Conservation (phyloP, 2,888 invertebrate species). For the Lasioglossum marginatum region DNA sequence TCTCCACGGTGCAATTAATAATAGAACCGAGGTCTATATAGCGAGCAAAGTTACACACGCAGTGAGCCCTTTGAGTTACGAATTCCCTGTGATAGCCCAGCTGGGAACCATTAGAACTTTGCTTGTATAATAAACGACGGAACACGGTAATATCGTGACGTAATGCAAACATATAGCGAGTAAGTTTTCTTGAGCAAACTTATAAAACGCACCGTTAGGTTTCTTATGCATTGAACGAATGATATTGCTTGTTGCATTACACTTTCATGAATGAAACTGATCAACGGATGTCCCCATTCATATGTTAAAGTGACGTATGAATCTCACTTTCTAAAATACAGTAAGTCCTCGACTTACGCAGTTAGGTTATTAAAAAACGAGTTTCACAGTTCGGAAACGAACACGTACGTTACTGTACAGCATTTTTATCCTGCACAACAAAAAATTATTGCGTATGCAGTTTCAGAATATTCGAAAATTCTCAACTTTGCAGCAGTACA, state of each 20-base stretch:
- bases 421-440: background rate
- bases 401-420: too few species aligned
- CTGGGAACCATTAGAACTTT: constrained; percentile 73
- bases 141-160: constrained; percentile 13
- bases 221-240: background rate
- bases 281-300: background rate
- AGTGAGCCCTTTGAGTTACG: constrained; percentile 54
- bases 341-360: too few species aligned
- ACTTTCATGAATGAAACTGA: background rate
- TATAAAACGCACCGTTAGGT: background rate
- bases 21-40: constrained; percentile 11
- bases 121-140: constrained; percentile 37
- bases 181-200: constrained; percentile 3
- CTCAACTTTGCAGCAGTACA: background rate
- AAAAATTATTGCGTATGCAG: background rate
- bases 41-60: constrained; percentile 33
- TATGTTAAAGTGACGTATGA: background rate
- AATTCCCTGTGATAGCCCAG: constrained; percentile 68
- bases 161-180: constrained; percentile 34
- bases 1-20: constrained; percentile 50
- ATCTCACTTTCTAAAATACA: background rate
- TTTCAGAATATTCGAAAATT: background rate
- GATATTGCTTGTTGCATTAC: background rate
- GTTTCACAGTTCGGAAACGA: too few species aligned
- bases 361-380: too few species aligned